Conservation (phyloP, 2,888 invertebrate genomes). For the Silvanus unidentatus region DNA sequence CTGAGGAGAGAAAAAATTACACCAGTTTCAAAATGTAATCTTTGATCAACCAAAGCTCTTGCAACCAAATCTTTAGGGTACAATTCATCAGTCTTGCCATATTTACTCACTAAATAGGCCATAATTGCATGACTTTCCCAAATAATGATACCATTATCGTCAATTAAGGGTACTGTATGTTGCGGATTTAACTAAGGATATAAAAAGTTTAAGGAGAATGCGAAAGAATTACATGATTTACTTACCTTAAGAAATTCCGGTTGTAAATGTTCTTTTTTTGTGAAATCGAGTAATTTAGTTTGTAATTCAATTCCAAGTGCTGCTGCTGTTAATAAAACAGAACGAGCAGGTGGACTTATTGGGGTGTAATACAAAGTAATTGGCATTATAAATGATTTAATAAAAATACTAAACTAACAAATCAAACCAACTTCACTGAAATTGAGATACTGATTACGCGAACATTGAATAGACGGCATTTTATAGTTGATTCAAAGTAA, state of each 20-base stretch:
- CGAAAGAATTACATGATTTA: conserved; percentile 36
- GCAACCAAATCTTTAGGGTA: conserved; percentile 51
- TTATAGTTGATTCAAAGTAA: no score
- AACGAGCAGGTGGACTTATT: conserved; percentile 49
- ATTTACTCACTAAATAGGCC: conserved; percentile 51
- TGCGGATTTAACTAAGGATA: conserved; percentile 18
- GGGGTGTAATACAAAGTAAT: no score
- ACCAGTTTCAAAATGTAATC: conserved; percentile 50
- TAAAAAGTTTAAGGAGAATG: no score
- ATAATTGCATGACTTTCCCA: conserved; percentile 50
- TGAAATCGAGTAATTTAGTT: conserved; percentile 40
- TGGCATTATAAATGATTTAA: no score
- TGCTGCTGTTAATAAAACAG: conserved; percentile 48
- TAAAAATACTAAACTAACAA: no score
- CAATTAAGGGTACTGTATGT: conserved; percentile 19
- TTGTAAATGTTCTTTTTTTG: conserved; percentile 40
- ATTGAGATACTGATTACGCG: no score
- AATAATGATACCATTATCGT: conserved; percentile 50
- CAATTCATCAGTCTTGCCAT: conserved; percentile 48
- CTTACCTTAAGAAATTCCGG: conserved; percentile 45
- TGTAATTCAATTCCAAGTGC: conserved; percentile 43
- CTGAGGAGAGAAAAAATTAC: conserved; percentile 37
- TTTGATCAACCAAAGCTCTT: conserved; percentile 50
- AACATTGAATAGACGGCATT: no score
- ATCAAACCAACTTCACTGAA: no score